Percentiles rank a stretch among this genome's conserved stretches.
Conservation (phyloP, 2,888 invertebrate species). For the Drosophila demipolita region DNA sequence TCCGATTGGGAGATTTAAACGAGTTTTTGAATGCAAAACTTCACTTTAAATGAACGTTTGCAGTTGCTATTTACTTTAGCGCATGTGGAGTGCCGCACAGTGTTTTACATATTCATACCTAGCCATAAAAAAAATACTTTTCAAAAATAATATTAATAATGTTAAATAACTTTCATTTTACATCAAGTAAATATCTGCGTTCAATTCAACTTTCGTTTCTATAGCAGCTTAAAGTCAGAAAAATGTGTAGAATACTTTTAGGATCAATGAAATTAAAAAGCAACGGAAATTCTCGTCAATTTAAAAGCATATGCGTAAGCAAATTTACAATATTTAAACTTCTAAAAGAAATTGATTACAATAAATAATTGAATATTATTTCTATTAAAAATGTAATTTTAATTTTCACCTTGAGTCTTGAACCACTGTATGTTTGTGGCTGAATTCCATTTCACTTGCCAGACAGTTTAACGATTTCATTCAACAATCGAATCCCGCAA, state of each 20-base stretch:
- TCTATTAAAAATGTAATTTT: neutral
- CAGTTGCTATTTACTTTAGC: slow-evolving; percentile 47
- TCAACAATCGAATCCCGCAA: slow-evolving; percentile 58
- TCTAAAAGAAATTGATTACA: neutral
- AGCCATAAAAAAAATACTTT: neutral
- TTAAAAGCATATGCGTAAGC: neutral
- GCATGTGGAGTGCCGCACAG: slow-evolving; percentile 28
- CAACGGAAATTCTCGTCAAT: no score
- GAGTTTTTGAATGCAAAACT: slow-evolving; percentile 47
- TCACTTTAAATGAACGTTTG: slow-evolving; percentile 62
- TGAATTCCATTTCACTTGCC: slow-evolving; percentile 17
- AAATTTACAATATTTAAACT: neutral
- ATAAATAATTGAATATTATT: neutral
- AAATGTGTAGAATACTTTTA: slow-evolving; percentile 1
- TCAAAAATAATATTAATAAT: neutral
- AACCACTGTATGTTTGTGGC: slow-evolving; percentile 10
- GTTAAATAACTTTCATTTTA: neutral
- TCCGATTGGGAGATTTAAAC: neutral
- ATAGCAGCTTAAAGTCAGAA: neutral
- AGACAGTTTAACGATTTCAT: slow-evolving; percentile 51
- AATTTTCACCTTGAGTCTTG: neutral
- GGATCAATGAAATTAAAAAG: neutral
- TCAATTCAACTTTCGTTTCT: neutral
- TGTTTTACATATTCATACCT: neutral
- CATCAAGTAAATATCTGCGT: neutral